Percentiles rank a stretch among this genome's conserved stretches.
phyloP scores from a whole-genome alignment of 2,797 vertebrate species.

The Cyprinella venusta region DNA sequence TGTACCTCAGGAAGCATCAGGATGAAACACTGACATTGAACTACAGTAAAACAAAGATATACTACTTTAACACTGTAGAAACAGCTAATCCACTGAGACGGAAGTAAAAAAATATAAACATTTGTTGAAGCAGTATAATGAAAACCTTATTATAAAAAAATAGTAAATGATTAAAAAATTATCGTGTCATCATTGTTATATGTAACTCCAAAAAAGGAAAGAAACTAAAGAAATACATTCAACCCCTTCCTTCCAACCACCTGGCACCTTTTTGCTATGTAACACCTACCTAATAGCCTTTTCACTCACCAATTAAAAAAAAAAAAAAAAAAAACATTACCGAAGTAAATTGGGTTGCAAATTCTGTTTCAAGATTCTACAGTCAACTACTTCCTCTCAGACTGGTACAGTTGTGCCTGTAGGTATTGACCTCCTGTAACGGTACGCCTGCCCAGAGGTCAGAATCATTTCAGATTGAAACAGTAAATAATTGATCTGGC shows the following conservation, averaged over 20 bases:
- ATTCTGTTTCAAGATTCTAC: not conserved
- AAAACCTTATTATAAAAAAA: not conserved
- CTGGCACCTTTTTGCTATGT: not conserved
- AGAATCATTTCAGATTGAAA: conserved; percentile 58
- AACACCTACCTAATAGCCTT: not conserved
- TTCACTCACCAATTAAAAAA: conserved; percentile 1
- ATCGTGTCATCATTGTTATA: not conserved
- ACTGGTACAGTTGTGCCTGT: not conserved
- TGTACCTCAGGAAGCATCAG: not conserved
- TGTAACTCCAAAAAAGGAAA: not conserved
- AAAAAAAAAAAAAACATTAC: not conserved
- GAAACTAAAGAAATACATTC: not conserved
- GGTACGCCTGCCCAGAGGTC: conserved; percentile 47
- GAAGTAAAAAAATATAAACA: not conserved
- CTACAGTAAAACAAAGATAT: not conserved
- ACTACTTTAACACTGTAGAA: not conserved
- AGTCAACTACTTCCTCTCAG: conserved; percentile 3
- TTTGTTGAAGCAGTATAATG: not conserved
- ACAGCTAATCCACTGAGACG: not conserved
- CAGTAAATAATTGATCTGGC: conserved; percentile 61
- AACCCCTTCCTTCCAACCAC: not conserved
- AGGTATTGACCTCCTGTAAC: conserved; percentile 51
- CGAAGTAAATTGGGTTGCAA: not conserved
- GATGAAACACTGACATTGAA: not conserved
- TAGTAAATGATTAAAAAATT: not conserved